phyloP scores from a whole-genome alignment of 2,888 invertebrate genomes.

The Phortica okadai region DNA sequence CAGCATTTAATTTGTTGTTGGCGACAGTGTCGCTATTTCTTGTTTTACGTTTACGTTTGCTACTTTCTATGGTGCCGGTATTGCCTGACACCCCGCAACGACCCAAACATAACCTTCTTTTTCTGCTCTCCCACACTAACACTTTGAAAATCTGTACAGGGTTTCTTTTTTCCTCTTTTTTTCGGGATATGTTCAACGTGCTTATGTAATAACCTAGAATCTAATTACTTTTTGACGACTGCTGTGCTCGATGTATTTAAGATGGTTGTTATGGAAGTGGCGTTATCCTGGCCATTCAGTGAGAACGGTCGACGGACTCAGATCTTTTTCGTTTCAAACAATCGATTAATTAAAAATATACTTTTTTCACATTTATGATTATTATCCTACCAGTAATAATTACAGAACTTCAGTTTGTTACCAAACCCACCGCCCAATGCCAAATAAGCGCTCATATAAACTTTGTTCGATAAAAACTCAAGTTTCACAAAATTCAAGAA shows the following conservation, averaged over 20 bases:
- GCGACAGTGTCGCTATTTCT: slow-evolving; percentile 52
- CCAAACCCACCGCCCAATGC: not conserved
- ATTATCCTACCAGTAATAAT: not conserved
- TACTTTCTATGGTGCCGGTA: slow-evolving; percentile 50
- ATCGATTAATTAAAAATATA: slow-evolving; percentile 20
- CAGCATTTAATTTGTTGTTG: slow-evolving; percentile 68
- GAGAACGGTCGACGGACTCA: not conserved
- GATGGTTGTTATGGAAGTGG: not conserved
- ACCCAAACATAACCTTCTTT: not conserved
- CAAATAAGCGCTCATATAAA: not conserved
- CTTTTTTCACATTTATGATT: slow-evolving; percentile 6
- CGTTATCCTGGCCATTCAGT: not conserved
- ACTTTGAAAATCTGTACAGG: not conserved
- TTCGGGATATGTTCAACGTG: slow-evolving; percentile 41
- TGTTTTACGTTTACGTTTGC: slow-evolving; percentile 43
- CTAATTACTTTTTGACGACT: slow-evolving; percentile 72
- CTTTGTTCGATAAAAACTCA: not conserved
- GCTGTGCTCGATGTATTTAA: slow-evolving; percentile 40
- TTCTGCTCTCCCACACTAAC: not conserved
- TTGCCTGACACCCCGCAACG: not conserved
- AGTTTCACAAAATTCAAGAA: not conserved
- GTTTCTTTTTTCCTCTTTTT: not conserved
- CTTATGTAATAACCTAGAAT: slow-evolving; percentile 69
- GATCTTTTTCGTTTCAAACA: not conserved
- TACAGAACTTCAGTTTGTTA: too few species aligned